Evolutionary conservation across 1,140 invertebrate species (phyloP), one percentile per base, ranked within the genome.

Genomic region (Telenomus remus): DNA sequence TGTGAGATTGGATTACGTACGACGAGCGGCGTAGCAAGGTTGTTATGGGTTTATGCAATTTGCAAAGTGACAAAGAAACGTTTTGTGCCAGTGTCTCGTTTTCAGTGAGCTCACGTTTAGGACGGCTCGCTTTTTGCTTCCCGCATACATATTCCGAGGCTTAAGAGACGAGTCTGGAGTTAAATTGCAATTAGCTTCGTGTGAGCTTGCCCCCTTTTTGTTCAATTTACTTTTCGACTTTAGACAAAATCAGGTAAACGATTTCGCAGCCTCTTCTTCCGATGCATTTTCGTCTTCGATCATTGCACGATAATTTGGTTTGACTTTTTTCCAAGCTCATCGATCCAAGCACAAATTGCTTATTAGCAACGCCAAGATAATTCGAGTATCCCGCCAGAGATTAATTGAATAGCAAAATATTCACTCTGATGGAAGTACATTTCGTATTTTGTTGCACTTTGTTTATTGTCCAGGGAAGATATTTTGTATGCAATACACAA

Each of bases 11-110:
- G 68, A 71, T 71, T 71, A 56, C 43, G 27, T n/a, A n/a, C 50
- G 35, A 42, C 9, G 15, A 27, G 0, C 14, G 42, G 13, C 39
- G 44, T 46, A 11, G 14, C 35, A 37, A 50, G 12, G 46, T 48
- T 39, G 65, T 56, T 70, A 60, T 55, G 37, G 66, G 48, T 70
- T 70, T 61, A 54, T 55, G 51, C 66, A 56, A 70, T 70, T 61
- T 43, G 49, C 56, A 16, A 15, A 37, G 56, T 71, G 68, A 63
- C 59, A 50, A 63, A 61, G 53, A 35, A 35, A 56, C 14, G 51
- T 49, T 55, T 55, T 39, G 42, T 61, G 66, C 13, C 33, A 43
- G 43, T 42, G 27, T 12, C 10, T 43, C 15, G 57, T 47, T 51
- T 51, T 14, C 37, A 61, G 68, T 71, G 44, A 44, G 68, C n/a